These are phyloP conservation scores for Ornithorhynchus anatinus DNA, from an alignment of 2,113 vertebrate genomes.

Conservation along the genomic window DNA sequence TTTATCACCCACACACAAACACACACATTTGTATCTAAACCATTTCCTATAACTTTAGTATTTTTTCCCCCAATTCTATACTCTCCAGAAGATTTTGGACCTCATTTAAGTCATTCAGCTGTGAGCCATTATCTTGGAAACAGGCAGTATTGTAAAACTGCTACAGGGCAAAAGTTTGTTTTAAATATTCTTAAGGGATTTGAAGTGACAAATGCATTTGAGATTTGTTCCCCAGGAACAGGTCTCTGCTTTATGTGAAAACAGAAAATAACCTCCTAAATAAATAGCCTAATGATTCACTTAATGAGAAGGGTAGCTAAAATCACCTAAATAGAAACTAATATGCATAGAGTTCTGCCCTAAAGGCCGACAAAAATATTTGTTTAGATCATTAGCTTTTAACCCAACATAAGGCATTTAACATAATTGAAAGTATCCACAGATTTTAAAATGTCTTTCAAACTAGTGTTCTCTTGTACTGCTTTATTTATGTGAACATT, in stretches of 20 bases:
- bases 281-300: conserved; percentile 15
- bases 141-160: background rate
- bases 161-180: background rate
- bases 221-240: background rate
- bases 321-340: background rate
- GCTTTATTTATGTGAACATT: too few relatives aligned
- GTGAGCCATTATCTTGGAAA: background rate
- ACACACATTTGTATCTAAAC: too few relatives aligned
- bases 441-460: too few relatives aligned
- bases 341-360: background rate
- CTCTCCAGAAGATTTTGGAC: background rate
- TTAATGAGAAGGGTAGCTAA: conserved; percentile 28
- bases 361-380: background rate
- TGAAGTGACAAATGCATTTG: background rate
- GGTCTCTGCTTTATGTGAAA: conserved; percentile 1
- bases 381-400: conserved; percentile 10
- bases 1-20: too few relatives aligned
- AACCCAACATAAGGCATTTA: too few relatives aligned
- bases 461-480: too few relatives aligned
- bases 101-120: background rate
- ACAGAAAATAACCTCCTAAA: conserved; percentile 30
- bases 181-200: conserved; percentile 7
- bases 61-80: background rate
- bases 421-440: too few relatives aligned
- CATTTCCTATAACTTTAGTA: background rate